Conservation (phyloP, 1,140 invertebrate genomes). For the Atta texana region DNA sequence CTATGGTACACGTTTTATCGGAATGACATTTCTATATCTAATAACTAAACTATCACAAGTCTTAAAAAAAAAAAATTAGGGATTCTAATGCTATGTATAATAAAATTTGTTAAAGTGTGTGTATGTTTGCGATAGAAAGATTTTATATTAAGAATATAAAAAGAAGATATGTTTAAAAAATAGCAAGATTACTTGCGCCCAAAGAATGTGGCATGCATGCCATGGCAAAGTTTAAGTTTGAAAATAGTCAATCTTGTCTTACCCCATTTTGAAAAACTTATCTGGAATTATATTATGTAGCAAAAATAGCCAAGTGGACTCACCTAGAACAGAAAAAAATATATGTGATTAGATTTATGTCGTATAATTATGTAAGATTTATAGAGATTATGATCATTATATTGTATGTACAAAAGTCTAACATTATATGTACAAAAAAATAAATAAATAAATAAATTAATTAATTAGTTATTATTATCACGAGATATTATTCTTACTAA, state of each 20-base stretch:
- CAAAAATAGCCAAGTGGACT: conserved; percentile 3
- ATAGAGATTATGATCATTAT: background rate
- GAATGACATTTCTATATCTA: conserved; percentile 55
- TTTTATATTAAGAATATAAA: background rate
- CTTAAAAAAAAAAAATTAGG: background rate
- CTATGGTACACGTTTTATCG: conserved; percentile 16
- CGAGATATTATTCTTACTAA: background rate
- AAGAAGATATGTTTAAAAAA: background rate
- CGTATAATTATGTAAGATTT: background rate
- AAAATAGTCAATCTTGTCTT: conserved; percentile 16
- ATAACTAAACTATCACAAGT: background rate
- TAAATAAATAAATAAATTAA: background rate
- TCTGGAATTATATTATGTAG: background rate
- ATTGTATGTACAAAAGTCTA: background rate
- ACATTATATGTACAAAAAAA: background rate
- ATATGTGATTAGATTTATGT: background rate
- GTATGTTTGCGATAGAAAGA: background rate
- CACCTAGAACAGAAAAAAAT: conserved; percentile 47
- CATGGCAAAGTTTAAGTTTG: background rate
- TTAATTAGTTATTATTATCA: background rate
- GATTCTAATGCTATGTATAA: background rate
- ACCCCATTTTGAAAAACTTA: background rate
- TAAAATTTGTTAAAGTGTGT: background rate
- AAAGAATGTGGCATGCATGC: background rate
- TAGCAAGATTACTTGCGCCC: background rate